These are phyloP conservation scores for Conchocele bisecta DNA, from an alignment of 2,888 invertebrate species.

Conservation along the genomic window DNA sequence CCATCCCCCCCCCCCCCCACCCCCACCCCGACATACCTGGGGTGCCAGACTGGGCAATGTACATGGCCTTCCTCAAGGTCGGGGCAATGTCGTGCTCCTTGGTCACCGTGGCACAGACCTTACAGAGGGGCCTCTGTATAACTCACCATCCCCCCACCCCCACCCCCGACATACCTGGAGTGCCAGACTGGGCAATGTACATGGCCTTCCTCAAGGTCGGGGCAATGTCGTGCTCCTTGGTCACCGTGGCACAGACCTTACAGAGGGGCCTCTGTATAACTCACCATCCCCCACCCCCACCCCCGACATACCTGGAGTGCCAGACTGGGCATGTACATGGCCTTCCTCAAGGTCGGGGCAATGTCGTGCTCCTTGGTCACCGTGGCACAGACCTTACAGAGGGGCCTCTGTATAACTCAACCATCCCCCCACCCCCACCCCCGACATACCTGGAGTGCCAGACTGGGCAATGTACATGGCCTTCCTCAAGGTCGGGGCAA, in stretches of 20 bases:
- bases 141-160: too few species aligned
- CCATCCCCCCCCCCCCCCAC: too few species aligned
- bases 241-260: conserved; percentile 84
- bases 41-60: conserved; percentile 84
- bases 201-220: conserved; percentile 84
- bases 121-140: conserved; percentile 86
- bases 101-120: conserved; percentile 84
- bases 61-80: conserved; percentile 84
- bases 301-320: conserved; percentile 85
- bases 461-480: conserved; percentile 85
- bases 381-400: conserved; percentile 85
- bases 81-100: conserved; percentile 85
- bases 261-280: too few species aligned
- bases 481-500: conserved; percentile 84
- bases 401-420: too few species aligned
- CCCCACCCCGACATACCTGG: conserved; percentile 81
- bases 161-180: too few species aligned
- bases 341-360: conserved; percentile 84
- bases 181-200: conserved; percentile 84
- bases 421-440: too few species aligned
- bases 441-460: conserved; percentile 84
- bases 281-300: too few species aligned
- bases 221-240: conserved; percentile 84
- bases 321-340: conserved; percentile 84
- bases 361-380: conserved; percentile 85